Evolutionary conservation across 2,113 vertebrate species (phyloP).

Genomic region (Stercorarius parasiticus): DNA sequence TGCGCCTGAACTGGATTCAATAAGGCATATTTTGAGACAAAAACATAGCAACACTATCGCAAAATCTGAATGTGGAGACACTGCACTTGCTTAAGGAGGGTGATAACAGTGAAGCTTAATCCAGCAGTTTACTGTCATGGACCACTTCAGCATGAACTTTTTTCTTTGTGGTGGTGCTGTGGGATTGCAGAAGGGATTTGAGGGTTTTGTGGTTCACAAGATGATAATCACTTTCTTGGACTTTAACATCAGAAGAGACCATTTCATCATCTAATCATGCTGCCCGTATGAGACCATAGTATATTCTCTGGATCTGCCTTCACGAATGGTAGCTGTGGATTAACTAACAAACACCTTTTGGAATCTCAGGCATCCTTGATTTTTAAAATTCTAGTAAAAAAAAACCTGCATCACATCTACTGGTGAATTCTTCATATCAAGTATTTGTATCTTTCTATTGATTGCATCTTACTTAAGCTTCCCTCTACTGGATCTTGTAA

Average conservation of each 20-base stretch:
- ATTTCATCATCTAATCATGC: background rate
- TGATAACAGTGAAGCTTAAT: background rate
- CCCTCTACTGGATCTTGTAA: background rate
- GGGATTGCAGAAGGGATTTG: background rate
- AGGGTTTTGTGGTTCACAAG: background rate
- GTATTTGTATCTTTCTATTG: background rate
- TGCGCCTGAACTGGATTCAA: background rate
- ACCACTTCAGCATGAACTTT: background rate
- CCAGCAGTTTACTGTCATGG: background rate
- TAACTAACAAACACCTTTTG: background rate
- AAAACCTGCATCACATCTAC: background rate
- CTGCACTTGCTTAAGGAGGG: background rate
- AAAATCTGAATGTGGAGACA: background rate
- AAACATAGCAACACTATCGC: background rate
- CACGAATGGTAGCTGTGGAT: background rate
- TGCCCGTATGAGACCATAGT: background rate
- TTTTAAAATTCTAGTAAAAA: background rate
- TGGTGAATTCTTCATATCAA: background rate
- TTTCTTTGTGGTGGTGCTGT: background rate
- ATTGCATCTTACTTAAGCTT: background rate
- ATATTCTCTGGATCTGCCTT: background rate
- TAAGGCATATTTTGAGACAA: background rate
- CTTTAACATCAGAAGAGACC: background rate
- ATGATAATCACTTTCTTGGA: background rate
- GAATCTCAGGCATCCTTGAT: accelerated